phyloP scores from a whole-genome alignment of 2,888 invertebrate species.

The Stenodera caucasica region DNA sequence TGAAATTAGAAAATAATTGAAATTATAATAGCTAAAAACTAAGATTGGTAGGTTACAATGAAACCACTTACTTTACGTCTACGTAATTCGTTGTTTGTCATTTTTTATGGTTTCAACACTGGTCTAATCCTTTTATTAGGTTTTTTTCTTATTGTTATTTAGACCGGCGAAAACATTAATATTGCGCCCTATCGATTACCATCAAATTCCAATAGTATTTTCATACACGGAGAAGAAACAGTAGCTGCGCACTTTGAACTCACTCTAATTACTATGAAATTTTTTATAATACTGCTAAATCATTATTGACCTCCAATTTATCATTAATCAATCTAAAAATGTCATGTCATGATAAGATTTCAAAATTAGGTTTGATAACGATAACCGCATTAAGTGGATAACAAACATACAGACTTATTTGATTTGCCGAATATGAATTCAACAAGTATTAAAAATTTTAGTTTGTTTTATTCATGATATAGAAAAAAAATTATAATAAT shows the following conservation, averaged over 20 bases:
- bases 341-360: not conserved
- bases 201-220: conserved; percentile 5
- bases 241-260: conserved; percentile 22
- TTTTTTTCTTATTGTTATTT: not conserved
- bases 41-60: not conserved
- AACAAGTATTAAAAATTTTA: conserved; percentile 1
- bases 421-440: no score
- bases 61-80: conserved; percentile 42
- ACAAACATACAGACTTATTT: no score
- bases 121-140: not conserved
- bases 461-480: conserved; percentile 18
- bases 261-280: not conserved
- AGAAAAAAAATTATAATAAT: conserved; percentile 15
- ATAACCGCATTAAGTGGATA: no score
- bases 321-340: not conserved
- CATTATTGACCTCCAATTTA: not conserved
- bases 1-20: not conserved
- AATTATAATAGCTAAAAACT: not conserved
- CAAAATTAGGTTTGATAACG: no score
- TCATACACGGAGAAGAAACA: not conserved
- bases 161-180: conserved; percentile 17
- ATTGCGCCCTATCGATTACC: conserved; percentile 18
- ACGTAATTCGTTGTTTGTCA: conserved; percentile 40
- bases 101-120: not conserved
- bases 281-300: conserved; percentile 1